Evolutionary conservation across 30 jellyfish, hydroid and myxozoan genomes (phyloP).

Genomic region (Euphysa ruthae): DNA sequence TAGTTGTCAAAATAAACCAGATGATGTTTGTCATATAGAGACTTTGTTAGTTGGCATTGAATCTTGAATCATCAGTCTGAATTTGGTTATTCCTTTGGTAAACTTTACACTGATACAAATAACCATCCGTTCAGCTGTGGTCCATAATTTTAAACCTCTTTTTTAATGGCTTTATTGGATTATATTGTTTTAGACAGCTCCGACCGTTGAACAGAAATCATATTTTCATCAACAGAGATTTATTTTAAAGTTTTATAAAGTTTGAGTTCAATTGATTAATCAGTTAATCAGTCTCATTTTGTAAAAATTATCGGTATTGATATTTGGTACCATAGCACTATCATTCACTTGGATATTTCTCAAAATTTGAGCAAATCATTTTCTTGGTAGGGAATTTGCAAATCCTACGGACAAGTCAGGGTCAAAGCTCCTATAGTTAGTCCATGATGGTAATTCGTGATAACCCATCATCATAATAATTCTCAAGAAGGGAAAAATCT

Average conservation of each 20-base stretch:
- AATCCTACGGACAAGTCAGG: conserved; percentile 42
- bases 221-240: conserved; percentile 50
- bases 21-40: not conserved
- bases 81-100: conserved; percentile 53
- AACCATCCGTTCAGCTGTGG: conserved; percentile 69
- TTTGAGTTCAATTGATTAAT: conserved; percentile 32
- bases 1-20: no score
- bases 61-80: not conserved
- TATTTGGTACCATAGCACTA: conserved; percentile 53
- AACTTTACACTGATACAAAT: conserved; percentile 33
- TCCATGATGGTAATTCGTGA: conserved; percentile 22
- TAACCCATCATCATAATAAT: conserved; percentile 29
- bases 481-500: conserved; percentile 8
- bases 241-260: conserved; percentile 39
- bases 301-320: conserved; percentile 43
- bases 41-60: not conserved
- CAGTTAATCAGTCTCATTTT: conserved; percentile 44
- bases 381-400: conserved; percentile 19
- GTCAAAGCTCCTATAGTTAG: conserved; percentile 5
- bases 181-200: conserved; percentile 47
- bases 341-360: conserved; percentile 46
- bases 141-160: conserved; percentile 56
- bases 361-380: conserved; percentile 36
- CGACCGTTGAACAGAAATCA: conserved; percentile 72
- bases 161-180: conserved; percentile 66